These are phyloP conservation scores for Microctonus hyperodae DNA, from an alignment of 2,888 invertebrate genomes.

Conservation along the genomic window DNA sequence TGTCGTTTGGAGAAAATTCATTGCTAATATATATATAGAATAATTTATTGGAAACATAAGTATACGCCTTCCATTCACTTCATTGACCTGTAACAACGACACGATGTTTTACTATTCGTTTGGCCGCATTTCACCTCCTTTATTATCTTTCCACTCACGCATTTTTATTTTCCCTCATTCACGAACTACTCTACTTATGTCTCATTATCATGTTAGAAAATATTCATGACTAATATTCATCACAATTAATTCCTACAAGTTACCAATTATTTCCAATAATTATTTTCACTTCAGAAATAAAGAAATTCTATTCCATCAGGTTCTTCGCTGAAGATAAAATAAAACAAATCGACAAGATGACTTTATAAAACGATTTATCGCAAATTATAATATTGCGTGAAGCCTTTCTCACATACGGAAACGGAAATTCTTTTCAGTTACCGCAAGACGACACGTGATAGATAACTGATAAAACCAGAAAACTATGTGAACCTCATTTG, in stretches of 20 bases:
- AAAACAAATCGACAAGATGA: too few relatives aligned
- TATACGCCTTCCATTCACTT: constrained; percentile 19
- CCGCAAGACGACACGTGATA: neutral
- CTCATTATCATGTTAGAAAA: constrained; percentile 13
- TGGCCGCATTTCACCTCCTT: constrained; percentile 35
- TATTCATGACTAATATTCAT: neutral
- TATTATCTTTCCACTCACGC: constrained; percentile 20
- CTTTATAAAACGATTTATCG: neutral
- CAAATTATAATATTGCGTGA: neutral
- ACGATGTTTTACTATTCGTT: constrained; percentile 26
- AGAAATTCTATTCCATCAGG: too few relatives aligned
- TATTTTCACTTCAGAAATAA: too few relatives aligned
- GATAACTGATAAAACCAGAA: neutral
- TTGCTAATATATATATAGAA: constrained; percentile 5
- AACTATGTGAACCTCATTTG: constrained; percentile 10
- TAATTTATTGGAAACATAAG: constrained; percentile 22
- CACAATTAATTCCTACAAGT: constrained; percentile 9
- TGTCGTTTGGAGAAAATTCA: constrained; percentile 6
- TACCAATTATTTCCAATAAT: constrained; percentile 2
- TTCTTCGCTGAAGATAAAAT: too few relatives aligned
- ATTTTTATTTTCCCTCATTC: constrained; percentile 19
- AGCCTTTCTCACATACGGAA: neutral
- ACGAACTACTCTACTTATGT: constrained; percentile 25
- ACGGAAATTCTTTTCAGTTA: constrained; percentile 12
- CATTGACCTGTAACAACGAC: constrained; percentile 27